Base-by-base conservation (phyloP, 2,113 vertebrate genomes). In the Pan troglodytes region DNA sequence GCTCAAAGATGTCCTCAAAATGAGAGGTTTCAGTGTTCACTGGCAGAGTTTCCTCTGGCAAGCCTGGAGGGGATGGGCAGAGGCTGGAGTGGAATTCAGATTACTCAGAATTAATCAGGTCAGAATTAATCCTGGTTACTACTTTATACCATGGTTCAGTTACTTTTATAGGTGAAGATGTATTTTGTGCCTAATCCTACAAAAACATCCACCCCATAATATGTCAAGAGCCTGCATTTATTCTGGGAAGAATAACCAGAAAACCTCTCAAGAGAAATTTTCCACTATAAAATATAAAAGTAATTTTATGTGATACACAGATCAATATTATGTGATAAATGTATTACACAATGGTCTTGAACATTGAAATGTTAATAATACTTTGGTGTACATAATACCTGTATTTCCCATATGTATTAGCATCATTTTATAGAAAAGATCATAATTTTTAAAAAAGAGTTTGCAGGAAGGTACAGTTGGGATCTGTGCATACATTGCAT, bases 201-300 rank as follows among this genome's bases (percentile, higher is more conserved):
- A 73, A 86, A 92, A 38, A 73, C 48, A 67, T 11, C 2, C 18
- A 92, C 16, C 30, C 22, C 59, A 5, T 40, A 17, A 67, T 78
- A 57, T 27, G 17, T 43, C 22, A 57, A 82, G n/a, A 64, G 5
- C 22, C 38, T 78, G 50, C 5, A 67, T 57, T 88, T 92, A 76
- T 87, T 92, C 40, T 87, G 20, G 79, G 38, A 43, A 40, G 9
- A 82, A 8, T 90, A 95, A 85, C 11, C n/a, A 23, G 35, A 16
- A 78, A 86, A 73, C 67, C 45, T 76, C 67, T 97, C 27, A 11
- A 52, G 79, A 84, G 70, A 84, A 70, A 38, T 45, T 97, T 96
- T 81, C 67, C n/a, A 70, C 43, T 86, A 25, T 75, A 89, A 83
- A 88, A 72, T 59, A 2, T 93, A 79, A 68, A 97, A 83, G 35